Base-by-base conservation (phyloP, 2,888 invertebrate genomes). In the Hermaeophaga mercurialis region DNA sequence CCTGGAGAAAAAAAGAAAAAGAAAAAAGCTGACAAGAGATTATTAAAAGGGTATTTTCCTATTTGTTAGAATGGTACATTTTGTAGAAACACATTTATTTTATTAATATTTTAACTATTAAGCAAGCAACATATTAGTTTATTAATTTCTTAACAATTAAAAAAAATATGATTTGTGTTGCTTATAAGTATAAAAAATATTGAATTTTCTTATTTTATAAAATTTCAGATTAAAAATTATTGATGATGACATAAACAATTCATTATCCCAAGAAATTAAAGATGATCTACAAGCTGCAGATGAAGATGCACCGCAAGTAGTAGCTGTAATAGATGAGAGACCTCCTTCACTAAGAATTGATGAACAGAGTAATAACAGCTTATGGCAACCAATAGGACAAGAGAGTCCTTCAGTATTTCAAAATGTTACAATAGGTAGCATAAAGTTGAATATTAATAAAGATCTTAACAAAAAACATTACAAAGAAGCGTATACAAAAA, bases 281-380 rank as follows among this genome's bases (percentile, higher is more conserved):
- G 77, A 87, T 31, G 88, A 90, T 48, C 86, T 90, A 48, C 81
- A 90, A 1, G 82, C 86, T 39, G 82, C 87, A 50, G 84, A 84
- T n/a, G 96, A 96, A 71, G 94, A 96, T 75, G 92, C 90, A 0
- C 96, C 96, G 0, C 90, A 90, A 75, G 88, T 96, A 61, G 95
- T 90, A 0, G 94, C 90, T 1, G 84, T 95, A 47, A 84, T 94
- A 44, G 95, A 95, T 73, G 94, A 95, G 41, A 75, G 90, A 65
- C 89, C 90, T 0, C 81, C 85, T 49, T 85, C 89, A 62, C 67
- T 90, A 7, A 63, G 74, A 58, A 65, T 75, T 22, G 74, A 76
- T 61, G 77, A 77, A 49, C 70, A 73, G 53, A 72, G 73, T 2
- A 71, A 74, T 45, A 70, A 62, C 39, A 69, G 70, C 17, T 60